These are phyloP conservation scores for Acleris sparsana DNA, from an alignment of 2,888 invertebrate genomes.

Conservation along the genomic window DNA sequence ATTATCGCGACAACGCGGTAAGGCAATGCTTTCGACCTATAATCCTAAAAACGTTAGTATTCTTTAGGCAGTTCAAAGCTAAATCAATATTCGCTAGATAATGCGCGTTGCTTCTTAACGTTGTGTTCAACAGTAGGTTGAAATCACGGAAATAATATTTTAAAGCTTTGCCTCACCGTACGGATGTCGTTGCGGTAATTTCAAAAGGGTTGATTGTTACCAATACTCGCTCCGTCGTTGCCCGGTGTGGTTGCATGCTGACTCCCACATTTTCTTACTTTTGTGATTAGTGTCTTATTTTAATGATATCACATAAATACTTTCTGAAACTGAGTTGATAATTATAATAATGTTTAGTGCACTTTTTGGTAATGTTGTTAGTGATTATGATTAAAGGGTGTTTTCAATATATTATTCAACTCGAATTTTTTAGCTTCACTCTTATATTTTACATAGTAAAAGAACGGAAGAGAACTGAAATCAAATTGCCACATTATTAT, in stretches of 20 bases:
- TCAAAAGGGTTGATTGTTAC: conserved; percentile 84
- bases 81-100: background rate
- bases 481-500: too few species aligned
- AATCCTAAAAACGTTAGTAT: background rate
- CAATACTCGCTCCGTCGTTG: conserved; percentile 63
- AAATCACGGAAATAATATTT: background rate
- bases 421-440: too few species aligned
- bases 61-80: background rate
- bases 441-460: too few species aligned
- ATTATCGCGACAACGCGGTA: conserved; percentile 16
- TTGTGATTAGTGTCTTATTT: conserved; percentile 18
- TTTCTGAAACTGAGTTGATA: background rate
- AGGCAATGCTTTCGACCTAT: conserved; percentile 16
- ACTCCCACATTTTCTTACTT: conserved; percentile 42
- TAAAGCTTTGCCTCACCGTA: conserved; percentile 56
- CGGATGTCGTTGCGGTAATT: conserved; percentile 68
- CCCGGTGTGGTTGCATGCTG: conserved; percentile 64
- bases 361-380: background rate
- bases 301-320: background rate
- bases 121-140: too few species aligned
- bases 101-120: background rate
- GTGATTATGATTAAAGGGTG: too few species aligned
- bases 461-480: too few species aligned
- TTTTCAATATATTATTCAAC: too few species aligned
- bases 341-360: background rate